These are phyloP conservation scores for Drosophila hydei DNA, from an alignment of 1,140 invertebrate genomes.

Conservation along the genomic window DNA sequence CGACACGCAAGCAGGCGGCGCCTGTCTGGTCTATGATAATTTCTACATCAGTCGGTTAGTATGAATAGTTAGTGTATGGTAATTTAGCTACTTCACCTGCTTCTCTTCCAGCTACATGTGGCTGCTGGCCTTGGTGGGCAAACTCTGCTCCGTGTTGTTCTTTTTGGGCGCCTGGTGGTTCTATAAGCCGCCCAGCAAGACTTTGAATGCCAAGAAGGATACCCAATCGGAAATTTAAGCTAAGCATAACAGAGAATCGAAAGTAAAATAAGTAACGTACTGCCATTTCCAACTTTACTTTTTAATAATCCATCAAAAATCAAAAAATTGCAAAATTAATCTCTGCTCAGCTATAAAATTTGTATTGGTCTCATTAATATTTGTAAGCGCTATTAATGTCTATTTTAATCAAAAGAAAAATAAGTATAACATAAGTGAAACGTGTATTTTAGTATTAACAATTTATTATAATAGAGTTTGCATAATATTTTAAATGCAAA, in stretches of 20 bases:
- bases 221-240: constrained; percentile 23
- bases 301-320: background rate
- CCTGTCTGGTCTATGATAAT: constrained; percentile 90
- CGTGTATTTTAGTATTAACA: constrained; percentile 19
- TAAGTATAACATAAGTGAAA: constrained; percentile 13
- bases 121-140: constrained; percentile 87
- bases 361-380: constrained; percentile 15
- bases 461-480: constrained; percentile 4
- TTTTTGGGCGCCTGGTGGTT: constrained; percentile 89
- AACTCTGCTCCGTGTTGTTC: constrained; percentile 87
- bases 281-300: constrained; percentile 11
- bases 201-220: constrained; percentile 25
- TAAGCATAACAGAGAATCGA: constrained; percentile 1
- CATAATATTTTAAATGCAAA: constrained; percentile 4
- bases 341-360: background rate
- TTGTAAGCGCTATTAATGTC: constrained; percentile 17
- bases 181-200: constrained; percentile 85
- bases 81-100: background rate
- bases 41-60: constrained; percentile 88
- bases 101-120: constrained; percentile 87
- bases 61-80: background rate
- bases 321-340: background rate
- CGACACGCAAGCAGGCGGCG: constrained; percentile 85
- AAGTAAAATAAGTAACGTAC: constrained; percentile 6
- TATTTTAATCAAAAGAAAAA: constrained; percentile 19